Conservation (phyloP, 2,113 vertebrate genomes). For the Trematocara zebra region DNA sequence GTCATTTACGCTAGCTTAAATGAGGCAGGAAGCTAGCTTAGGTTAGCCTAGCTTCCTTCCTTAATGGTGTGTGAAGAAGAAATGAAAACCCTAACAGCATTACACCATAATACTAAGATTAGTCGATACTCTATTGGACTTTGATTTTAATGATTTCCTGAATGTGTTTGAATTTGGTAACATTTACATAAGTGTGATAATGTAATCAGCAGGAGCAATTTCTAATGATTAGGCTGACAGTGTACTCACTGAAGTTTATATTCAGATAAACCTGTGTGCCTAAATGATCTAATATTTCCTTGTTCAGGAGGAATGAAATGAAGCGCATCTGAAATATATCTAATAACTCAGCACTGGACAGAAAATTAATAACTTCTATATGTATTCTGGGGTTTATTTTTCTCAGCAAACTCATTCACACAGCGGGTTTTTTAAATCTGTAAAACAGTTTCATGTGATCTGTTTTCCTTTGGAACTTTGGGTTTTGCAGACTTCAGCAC, state of each 20-base stretch:
- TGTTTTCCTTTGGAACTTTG: neutral
- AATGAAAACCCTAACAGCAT: neutral
- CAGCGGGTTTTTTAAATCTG: neutral
- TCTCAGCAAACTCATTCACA: neutral
- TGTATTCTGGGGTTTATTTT: neutral
- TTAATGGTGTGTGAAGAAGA: neutral
- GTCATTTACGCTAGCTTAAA: neutral
- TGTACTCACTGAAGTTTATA: neutral
- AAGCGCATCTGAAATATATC: neutral
- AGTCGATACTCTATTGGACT: neutral
- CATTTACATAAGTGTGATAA: neutral
- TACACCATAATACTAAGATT: neutral
- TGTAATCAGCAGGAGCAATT: neutral
- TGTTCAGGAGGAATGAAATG: neutral
- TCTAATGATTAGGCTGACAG: neutral
- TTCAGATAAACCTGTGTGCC: neutral
- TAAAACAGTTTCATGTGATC: neutral
- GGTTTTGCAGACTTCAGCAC: neutral
- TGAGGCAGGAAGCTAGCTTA: neutral
- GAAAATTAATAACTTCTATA: neutral
- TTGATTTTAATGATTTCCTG: neutral
- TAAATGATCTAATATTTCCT: neutral
- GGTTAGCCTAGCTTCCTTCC: neutral
- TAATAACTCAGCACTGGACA: neutral
- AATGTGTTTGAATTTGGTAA: neutral